A percentile compares a stretch with the other conserved stretches of the same genome.
These are phyloP conservation scores for Apamea anceps DNA, from an alignment of 2,888 invertebrate species.

Conservation along the genomic window DNA sequence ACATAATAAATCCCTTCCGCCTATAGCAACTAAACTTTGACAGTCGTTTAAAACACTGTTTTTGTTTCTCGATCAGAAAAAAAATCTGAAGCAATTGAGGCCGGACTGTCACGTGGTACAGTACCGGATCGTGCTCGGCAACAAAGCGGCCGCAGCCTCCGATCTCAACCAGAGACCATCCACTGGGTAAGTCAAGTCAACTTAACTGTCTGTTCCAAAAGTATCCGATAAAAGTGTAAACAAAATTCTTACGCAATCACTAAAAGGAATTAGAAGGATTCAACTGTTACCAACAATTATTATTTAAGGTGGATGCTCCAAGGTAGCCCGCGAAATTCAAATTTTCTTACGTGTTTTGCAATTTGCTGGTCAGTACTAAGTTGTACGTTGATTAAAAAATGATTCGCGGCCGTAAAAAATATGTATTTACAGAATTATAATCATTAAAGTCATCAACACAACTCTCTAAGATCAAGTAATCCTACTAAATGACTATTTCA, in stretches of 20 bases:
- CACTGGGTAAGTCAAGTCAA: conserved; percentile 71
- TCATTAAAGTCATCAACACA: no score
- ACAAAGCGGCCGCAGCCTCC: conserved; percentile 88
- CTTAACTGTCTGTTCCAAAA: not conserved
- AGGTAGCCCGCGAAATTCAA: no score
- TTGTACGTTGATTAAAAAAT: no score
- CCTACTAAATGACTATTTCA: no score
- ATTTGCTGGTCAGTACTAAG: no score
- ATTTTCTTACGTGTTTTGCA: no score
- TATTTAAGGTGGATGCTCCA: no score
- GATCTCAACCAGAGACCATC: conserved; percentile 78
- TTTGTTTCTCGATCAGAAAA: conserved; percentile 77
- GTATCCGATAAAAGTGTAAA: not conserved
- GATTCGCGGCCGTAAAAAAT: no score
- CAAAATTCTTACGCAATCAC: not conserved
- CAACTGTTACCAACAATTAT: not conserved
- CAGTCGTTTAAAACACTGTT: not conserved
- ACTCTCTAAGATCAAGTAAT: no score
- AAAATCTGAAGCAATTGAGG: conserved; percentile 93
- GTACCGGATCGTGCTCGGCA: conserved; percentile 95
- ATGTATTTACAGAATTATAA: no score
- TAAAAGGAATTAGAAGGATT: not conserved
- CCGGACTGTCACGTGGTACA: conserved; percentile 98
- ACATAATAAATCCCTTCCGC: not conserved
- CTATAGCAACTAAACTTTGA: not conserved